Evolutionary conservation across 35 echinoderm and acorn worm species (phyloP).

Genomic region (Apostichopus parvimensis): DNA sequence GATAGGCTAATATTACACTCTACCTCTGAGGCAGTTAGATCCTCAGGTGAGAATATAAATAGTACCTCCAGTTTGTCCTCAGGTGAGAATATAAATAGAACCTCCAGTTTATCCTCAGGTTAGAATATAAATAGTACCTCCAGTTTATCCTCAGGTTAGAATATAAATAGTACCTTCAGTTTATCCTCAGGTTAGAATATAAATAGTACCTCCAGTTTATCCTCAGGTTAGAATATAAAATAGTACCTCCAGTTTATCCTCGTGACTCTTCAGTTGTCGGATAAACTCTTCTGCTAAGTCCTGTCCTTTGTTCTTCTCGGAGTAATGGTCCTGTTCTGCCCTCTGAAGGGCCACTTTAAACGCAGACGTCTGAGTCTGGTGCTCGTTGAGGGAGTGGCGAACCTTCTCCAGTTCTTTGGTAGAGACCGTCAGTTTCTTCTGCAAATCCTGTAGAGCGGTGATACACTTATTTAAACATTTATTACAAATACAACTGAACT

Average conservation of each 20-base stretch:
- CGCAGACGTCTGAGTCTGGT: slow-evolving; percentile 57
- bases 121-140: too few relatives aligned
- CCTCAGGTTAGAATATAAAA: too few relatives aligned
- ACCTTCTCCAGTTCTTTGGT: slow-evolving; percentile 76
- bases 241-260: slow-evolving; percentile 72
- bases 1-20: too few relatives aligned
- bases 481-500: too few relatives aligned
- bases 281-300: slow-evolving; percentile 75
- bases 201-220: too few relatives aligned
- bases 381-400: slow-evolving; percentile 54
- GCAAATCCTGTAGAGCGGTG: slow-evolving; percentile 67
- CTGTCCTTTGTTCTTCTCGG: slow-evolving; percentile 65
- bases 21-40: too few relatives aligned
- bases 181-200: slow-evolving; percentile 17
- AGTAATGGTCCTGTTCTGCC: slow-evolving; percentile 57
- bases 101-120: slow-evolving; percentile 50
- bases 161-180: slow-evolving; percentile 54
- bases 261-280: slow-evolving; percentile 56
- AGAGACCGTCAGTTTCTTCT: slow-evolving; percentile 56
- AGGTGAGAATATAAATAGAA: background rate
- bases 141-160: too few relatives aligned
- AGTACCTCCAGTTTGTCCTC: too few relatives aligned
- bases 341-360: slow-evolving; percentile 77
- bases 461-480: background rate
- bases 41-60: too few relatives aligned